phyloP scores from a whole-genome alignment of 2,888 invertebrate genomes.

The Amphipoea lucens region DNA sequence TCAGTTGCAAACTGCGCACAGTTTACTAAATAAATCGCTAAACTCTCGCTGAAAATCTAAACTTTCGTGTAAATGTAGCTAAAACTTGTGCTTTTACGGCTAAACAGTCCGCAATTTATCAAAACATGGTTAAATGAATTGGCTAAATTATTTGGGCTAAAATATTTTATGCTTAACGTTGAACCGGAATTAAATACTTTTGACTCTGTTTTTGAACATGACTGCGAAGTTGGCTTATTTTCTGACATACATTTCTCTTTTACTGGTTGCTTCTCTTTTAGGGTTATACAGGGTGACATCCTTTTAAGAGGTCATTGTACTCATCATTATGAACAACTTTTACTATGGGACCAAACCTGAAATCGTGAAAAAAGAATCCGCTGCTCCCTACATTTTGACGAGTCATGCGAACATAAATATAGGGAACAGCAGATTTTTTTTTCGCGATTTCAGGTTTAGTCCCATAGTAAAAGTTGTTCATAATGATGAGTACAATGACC shows the following conservation, averaged over 20 bases:
- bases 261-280: not conserved
- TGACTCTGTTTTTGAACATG: not conserved
- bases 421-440: no score
- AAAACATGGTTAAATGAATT: conserved; percentile 46
- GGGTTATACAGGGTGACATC: no score
- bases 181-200: conserved; percentile 21
- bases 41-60: conserved; percentile 54
- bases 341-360: no score
- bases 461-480: no score
- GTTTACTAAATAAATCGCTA: conserved; percentile 56
- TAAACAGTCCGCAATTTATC: conserved; percentile 31
- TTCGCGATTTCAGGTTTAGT: no score
- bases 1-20: conserved; percentile 48
- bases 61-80: conserved; percentile 51
- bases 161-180: conserved; percentile 29
- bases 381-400: no score
- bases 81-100: conserved; percentile 46
- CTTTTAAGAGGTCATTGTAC: no score
- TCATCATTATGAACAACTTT: no score
- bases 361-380: no score
- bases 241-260: not conserved
- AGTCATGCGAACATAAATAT: no score
- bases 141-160: conserved; percentile 20
- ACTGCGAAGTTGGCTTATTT: not conserved
- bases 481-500: no score